Evolutionary conservation across 2,888 invertebrate genomes (phyloP).

Genomic region (Ceraclea dissimilis): DNA sequence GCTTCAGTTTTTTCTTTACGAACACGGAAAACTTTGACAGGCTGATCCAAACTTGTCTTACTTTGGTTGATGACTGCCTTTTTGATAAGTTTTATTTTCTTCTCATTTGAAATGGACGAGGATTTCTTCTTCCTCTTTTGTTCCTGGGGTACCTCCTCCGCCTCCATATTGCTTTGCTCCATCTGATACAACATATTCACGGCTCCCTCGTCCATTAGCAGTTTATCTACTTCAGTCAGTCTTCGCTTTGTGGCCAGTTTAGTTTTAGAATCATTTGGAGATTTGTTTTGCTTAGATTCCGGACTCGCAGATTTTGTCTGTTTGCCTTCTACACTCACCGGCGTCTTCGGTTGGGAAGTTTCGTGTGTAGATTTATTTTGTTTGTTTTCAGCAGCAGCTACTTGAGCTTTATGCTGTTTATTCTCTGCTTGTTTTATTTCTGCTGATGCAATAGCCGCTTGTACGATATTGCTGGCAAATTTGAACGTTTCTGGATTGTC

Average conservation of each 20-base stretch:
- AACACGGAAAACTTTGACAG: constrained; percentile 22
- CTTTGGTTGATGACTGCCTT: constrained; percentile 49
- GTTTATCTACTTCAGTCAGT: constrained; percentile 63
- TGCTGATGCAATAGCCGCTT: constrained; percentile 18
- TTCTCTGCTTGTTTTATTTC: constrained; percentile 20
- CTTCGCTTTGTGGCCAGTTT: constrained; percentile 44
- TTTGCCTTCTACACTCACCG: background rate
- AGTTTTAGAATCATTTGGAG: background rate
- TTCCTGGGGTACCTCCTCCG: constrained; percentile 32
- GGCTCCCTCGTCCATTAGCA: constrained; percentile 80
- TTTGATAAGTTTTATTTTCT: constrained; percentile 55
- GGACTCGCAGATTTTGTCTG: background rate
- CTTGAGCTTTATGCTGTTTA: background rate
- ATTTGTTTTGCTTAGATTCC: background rate
- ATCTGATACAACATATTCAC: constrained; percentile 78
- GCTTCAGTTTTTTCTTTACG: constrained; percentile 29
- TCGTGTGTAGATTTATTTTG: background rate
- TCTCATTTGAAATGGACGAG: constrained; percentile 38
- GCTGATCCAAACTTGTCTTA: constrained; percentile 33
- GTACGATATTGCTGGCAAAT: constrained; percentile 28
- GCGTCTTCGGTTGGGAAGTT: background rate
- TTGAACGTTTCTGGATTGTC: constrained; percentile 51
- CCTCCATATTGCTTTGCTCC: constrained; percentile 39
- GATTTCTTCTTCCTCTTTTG: constrained; percentile 21
- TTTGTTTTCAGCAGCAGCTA: constrained; percentile 3